phyloP scores from a whole-genome alignment of 1,140 invertebrate species.

The Platorchestia sp. region DNA sequence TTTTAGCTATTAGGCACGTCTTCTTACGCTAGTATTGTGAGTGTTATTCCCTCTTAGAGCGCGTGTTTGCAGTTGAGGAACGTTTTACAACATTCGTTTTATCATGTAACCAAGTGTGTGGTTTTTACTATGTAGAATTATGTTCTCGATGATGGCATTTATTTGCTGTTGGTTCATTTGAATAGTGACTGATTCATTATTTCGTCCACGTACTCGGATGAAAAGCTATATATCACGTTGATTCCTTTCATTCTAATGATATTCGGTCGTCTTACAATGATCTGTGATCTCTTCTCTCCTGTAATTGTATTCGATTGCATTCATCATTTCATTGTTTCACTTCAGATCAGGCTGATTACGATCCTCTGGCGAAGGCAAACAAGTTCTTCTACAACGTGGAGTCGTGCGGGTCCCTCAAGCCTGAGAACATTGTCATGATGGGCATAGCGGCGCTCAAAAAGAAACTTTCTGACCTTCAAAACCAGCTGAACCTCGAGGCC shows the following conservation, averaged over 20 bases:
- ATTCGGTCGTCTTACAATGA: too few species aligned
- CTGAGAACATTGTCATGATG: constrained; percentile 97
- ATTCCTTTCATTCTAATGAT: not conserved
- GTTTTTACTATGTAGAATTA: not conserved
- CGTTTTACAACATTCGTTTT: not conserved
- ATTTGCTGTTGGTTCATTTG: not conserved
- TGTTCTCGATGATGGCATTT: not conserved
- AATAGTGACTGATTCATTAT: not conserved
- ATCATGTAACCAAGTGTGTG: too few species aligned
- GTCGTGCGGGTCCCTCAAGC: constrained; percentile 91
- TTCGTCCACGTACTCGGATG: not conserved
- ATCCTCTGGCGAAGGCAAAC: constrained; percentile 76
- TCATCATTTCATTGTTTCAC: not conserved
- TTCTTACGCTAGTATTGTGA: not conserved
- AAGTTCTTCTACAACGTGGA: constrained; percentile 99
- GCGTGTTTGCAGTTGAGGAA: not conserved
- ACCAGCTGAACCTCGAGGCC: constrained; percentile 80
- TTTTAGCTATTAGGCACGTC: not conserved
- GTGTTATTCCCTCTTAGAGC: not conserved
- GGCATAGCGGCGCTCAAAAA: constrained; percentile 94
- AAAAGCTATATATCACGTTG: not conserved
- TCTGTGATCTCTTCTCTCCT: too few species aligned
- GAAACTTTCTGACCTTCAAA: constrained; percentile 95
- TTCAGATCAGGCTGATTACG: constrained; percentile 66
- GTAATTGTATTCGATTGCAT: not conserved